Base-by-base conservation (phyloP, 2,113 vertebrate species). In the Bostrychus sinensis region DNA sequence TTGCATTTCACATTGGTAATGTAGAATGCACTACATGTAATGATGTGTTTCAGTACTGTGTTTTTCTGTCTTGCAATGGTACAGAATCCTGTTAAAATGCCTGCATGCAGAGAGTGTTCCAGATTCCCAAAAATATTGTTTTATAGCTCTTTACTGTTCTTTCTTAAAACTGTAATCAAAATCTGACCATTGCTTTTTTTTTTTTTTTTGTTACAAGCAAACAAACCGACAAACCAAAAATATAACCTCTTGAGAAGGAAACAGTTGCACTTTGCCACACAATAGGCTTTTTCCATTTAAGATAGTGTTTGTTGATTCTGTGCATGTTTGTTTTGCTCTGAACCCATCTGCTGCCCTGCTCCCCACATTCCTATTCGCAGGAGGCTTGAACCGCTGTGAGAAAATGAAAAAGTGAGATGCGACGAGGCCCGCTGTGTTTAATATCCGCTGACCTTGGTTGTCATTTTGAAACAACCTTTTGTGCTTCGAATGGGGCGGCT, bases 341-440 rank as follows among this genome's bases (percentile, higher is more conserved):
- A 23, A 19, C 42, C 56, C 46, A 38, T 78, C 58, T 66, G 66
- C 71, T 60, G 60, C 62, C 55, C 39, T 7, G 67, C 64, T 68
- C 63, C 58, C 70, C 41, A 23, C 86, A 81, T 81, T 87, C 77
- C 81, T 75, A 65, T 62, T 46, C 4, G 34, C 7, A 25, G 58
- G 53, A 26, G 71, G 71, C 72, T 62, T 69, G 41, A 42, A 34
- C 28, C 9, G 57, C 39, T 58, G 19, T 16, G 62, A 75, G 76
- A 75, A 88, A 77, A 88, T 88, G 36, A 88, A 78, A 0, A 86
- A 72, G 83, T 79, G 88, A 75, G 80, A 85, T 0, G 11, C 58
- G 82, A 89, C n/a, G n/a, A 45, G 25, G 23, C 10, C 62, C 26
- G 59, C 65, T 72, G 38, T 30, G 58, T 64, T 26, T 42, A 11